Base-by-base conservation (phyloP, 2,113 vertebrate species). In the Daubentonia madagascariensis region DNA sequence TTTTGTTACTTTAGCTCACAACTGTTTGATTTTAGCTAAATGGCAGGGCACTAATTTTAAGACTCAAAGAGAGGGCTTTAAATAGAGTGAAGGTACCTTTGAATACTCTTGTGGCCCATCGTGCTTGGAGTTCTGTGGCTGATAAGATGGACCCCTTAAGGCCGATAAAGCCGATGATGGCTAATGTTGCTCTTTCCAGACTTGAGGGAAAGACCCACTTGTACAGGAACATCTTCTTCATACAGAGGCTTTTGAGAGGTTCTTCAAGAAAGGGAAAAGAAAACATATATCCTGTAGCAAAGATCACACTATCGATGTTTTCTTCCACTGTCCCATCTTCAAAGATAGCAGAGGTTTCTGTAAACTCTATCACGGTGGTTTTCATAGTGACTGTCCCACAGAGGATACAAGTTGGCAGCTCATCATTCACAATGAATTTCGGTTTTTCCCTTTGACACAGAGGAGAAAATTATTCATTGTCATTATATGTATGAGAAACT, bases 31-130 rank as follows among this genome's bases (percentile, higher is more conserved):
- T 91, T 87, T 45, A 86, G 54, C 35, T 84, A 57, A 85, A 43
- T 50, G 18, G 30, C 22, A 32, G n/a, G 54, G 0, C n/a, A 83
- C n/a, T 79, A 4, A 43, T 14, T 81, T 89, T 90, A 85, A 88
- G 48, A 84, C n/a, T 83, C 28, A 32, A 2, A 10, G 23, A 30
- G 1, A n/a, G 35, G 28, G 8, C 9, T 96, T 78, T 81, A 48
- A 37, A 43, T 6, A 23, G 57, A 70, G 50, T 9, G 13, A 35
- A 48, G 48, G 45, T 98, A 99, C 99, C 99, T 98, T 99, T 97
- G 97, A 99, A 99, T n/a, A 99, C 98, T 86, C 98, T 98, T 0
- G 99, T 98, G 89, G 98, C 99, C 99, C 99, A 99, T n/a, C 99
- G 99, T 17, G 99, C 99, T 97, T 99, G 99, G 98, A 99, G 99